Conservation (phyloP, 1,140 invertebrate species). For the Trachymyrmex septentrionalis region DNA sequence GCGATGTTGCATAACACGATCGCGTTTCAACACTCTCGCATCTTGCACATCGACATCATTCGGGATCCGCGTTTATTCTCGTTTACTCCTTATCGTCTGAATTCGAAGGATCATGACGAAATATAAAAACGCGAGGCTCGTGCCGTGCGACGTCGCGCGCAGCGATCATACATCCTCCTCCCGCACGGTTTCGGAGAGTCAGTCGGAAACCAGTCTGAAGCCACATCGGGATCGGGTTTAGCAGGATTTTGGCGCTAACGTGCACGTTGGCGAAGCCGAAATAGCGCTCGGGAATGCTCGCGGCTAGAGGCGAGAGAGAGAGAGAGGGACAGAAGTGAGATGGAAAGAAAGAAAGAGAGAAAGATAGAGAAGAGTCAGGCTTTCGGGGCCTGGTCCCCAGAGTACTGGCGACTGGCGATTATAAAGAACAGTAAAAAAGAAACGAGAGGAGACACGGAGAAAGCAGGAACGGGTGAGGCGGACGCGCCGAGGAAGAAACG, state of each 20-base stretch:
- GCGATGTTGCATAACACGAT: neutral
- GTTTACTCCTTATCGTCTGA: constrained; percentile 29
- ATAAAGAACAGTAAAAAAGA: constrained; percentile 86
- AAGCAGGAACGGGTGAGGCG: constrained; percentile 46
- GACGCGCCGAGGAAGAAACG: constrained; percentile 31
- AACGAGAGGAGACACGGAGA: constrained; percentile 76
- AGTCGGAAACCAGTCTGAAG: constrained; percentile 49
- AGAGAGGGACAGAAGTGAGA: constrained; percentile 52
- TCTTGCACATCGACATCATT: neutral
- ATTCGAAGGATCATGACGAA: constrained; percentile 18
- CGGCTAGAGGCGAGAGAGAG: constrained; percentile 80
- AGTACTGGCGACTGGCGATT: constrained; percentile 84
- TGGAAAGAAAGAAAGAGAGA: neutral
- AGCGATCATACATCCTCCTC: constrained; percentile 44
- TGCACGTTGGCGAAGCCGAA: constrained; percentile 66
- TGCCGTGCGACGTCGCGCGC: constrained; percentile 55
- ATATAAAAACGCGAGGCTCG: constrained; percentile 48
- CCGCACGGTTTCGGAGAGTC: constrained; percentile 13
- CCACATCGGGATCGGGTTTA: constrained; percentile 65
- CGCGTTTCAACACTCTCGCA: neutral
- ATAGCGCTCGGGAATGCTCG: constrained; percentile 82
- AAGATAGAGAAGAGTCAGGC: constrained; percentile 62
- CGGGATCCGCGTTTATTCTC: constrained; percentile 18
- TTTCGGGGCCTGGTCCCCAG: constrained; percentile 78
- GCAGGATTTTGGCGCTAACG: constrained; percentile 72